Evolutionary conservation across 2,797 vertebrate genomes (phyloP), one percentile per base, ranked within the genome.

Genomic region (Syngnathus rostellatus): DNA sequence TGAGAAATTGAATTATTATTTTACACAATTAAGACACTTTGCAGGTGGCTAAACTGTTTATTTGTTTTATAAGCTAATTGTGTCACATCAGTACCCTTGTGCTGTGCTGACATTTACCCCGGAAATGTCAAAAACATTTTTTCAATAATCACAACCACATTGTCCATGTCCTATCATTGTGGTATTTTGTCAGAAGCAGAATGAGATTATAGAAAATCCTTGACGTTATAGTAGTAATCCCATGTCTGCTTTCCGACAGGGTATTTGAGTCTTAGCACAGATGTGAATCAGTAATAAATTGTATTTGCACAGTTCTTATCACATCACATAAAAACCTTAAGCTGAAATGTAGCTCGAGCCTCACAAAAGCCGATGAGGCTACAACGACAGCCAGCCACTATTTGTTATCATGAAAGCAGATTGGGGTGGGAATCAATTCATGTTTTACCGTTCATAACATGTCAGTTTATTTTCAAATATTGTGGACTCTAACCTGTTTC

Each of bases 291-390:
- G 75, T 81, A 79, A 74, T 80, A 70, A 79, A 75, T 79, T 69
- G 77, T 78, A 81, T 87, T 87, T 84, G 69, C 78, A 77, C 77
- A 77, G 62, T 77, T 78, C 76, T 80, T 85, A 85, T 87, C 81
- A 64, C 40, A 23, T 67, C 45, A 77, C 82, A 78, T 51, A 76
- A 55, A 85, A 79, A 85, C 66, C 69, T 55, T 65, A 72, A 78
- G 78, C 80, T 81, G 79, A 82, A 68, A 63, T 71, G 78, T 70
- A 75, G 64, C 66, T 67, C 54, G 14, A 31, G 23, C 12, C 41
- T 60, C 55, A 54, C 53, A 54, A 31, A 16, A 25, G 53, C 23
- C 21, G 12, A 55, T 25, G 23, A 55, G 14, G 16, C 31, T 2
- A 8, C 50, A 51, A 51, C 10, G 50, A 3, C n/a, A 51, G 17